A percentile compares a stretch with the other conserved stretches of the same genome.
These are phyloP conservation scores for Parasteatoda lunata DNA, from an alignment of 2,888 invertebrate genomes.

Conservation along the genomic window DNA sequence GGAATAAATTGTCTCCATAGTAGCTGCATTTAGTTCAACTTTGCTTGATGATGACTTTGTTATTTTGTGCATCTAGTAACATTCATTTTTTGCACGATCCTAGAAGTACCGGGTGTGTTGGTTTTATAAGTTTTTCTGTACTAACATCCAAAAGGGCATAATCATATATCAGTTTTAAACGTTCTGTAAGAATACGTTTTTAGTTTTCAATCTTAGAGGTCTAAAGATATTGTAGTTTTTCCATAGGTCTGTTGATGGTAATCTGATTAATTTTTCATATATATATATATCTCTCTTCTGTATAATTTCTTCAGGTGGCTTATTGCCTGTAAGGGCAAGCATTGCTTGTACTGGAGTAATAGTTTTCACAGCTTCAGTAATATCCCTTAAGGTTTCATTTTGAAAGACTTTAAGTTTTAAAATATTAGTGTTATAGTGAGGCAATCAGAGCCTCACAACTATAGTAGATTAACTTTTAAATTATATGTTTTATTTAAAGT, in stretches of 20 bases:
- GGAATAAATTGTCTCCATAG: slow-evolving; percentile 17
- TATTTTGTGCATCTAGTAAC: background rate
- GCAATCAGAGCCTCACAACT: slow-evolving; percentile 15
- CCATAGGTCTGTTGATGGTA: background rate
- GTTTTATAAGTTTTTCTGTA: slow-evolving; percentile 3
- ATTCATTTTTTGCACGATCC: background rate
- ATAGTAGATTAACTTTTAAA: slow-evolving; percentile 7
- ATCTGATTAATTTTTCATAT: slow-evolving; percentile 21
- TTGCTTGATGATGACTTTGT: slow-evolving; percentile 3
- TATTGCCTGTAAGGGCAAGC: background rate
- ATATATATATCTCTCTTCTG: slow-evolving; percentile 3
- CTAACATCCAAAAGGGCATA: background rate
- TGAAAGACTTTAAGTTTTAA: slow-evolving; percentile 7
- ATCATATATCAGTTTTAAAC: slow-evolving; percentile 2
- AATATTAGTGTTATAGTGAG: background rate
- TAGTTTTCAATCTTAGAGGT: slow-evolving; percentile 11
- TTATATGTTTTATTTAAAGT: slow-evolving; percentile 12
- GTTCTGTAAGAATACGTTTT: background rate
- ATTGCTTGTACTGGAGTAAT: background rate
- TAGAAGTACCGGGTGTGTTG: background rate
- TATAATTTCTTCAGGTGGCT: background rate
- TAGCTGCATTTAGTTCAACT: background rate
- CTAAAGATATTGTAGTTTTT: slow-evolving; percentile 7
- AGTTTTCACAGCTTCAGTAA: background rate
- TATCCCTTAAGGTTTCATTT: slow-evolving; percentile 15